Conservation (phyloP, 2,888 invertebrate genomes). For the Philereme transversata region DNA sequence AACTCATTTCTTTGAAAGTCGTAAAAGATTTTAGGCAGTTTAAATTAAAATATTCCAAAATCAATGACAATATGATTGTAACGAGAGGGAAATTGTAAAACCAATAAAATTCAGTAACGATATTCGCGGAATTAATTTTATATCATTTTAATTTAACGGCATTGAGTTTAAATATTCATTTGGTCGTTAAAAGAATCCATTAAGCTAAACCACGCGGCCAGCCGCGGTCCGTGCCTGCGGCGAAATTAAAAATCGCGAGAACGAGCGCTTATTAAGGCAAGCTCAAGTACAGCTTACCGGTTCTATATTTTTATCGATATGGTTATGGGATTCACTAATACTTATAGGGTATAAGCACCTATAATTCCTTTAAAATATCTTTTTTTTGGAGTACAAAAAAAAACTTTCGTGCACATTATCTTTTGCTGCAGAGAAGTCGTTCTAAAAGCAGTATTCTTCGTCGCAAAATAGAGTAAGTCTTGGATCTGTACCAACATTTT, state of each 20-base stretch:
- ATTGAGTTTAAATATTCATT: slow-evolving; percentile 72
- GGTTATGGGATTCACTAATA: slow-evolving; percentile 24
- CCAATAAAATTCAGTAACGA: slow-evolving; percentile 46
- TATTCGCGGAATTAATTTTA: slow-evolving; percentile 61
- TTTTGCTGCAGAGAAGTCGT: background rate
- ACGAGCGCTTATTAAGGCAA: slow-evolving; percentile 41
- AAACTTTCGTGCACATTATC: slow-evolving; percentile 8
- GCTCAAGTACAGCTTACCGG: slow-evolving; percentile 32
- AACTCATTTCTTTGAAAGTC: slow-evolving; percentile 28
- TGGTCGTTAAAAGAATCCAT: slow-evolving; percentile 70
- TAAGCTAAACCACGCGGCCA: slow-evolving; percentile 58
- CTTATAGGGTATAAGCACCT: slow-evolving; percentile 21
- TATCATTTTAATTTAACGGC: slow-evolving; percentile 66
- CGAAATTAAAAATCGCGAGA: slow-evolving; percentile 60
- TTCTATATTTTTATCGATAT: slow-evolving; percentile 37
- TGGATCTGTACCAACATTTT: slow-evolving; percentile 26
- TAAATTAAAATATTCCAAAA: slow-evolving; percentile 44
- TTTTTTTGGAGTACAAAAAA: slow-evolving; percentile 10
- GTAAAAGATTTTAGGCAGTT: slow-evolving; percentile 32
- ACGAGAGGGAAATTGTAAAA: slow-evolving; percentile 45
- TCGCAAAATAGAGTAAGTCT: background rate
- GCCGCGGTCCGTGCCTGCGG: slow-evolving; percentile 42
- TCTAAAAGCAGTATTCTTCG: background rate
- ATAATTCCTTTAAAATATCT: slow-evolving; percentile 17
- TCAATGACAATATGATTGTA: slow-evolving; percentile 45